Evolutionary conservation across 2,888 invertebrate genomes (phyloP).

Genomic region (Trichopoda pennipes): DNA sequence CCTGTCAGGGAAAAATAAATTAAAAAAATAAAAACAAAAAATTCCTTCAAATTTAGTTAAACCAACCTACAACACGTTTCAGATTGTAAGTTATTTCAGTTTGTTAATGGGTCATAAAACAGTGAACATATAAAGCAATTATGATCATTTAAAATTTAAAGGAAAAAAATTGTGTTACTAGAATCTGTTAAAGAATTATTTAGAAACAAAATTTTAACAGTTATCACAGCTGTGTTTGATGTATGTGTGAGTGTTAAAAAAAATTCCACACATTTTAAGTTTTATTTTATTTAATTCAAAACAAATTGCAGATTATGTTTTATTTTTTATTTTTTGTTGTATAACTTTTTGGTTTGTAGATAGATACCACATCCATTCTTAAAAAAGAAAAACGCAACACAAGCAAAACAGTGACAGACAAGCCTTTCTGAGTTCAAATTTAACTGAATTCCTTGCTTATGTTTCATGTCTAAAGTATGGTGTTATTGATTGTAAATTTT

Average conservation of each 20-base stretch:
- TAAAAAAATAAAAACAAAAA: too few species aligned
- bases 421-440: conserved; percentile 49
- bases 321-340: background rate
- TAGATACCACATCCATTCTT: conserved; percentile 16
- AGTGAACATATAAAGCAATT: conserved; percentile 32
- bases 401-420: conserved; percentile 50
- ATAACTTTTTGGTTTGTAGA: conserved; percentile 1
- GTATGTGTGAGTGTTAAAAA: conserved; percentile 11
- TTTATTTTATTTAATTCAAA: conserved; percentile 38
- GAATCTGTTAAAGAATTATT: conserved; percentile 52
- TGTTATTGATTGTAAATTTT: conserved; percentile 62
- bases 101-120: conserved; percentile 50
- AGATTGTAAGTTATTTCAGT: conserved; percentile 35
- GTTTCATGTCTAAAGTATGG: conserved; percentile 30
- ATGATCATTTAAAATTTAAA: conserved; percentile 27
- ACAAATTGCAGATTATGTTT: conserved; percentile 51
- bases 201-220: conserved; percentile 5
- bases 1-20: too few species aligned
- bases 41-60: too few species aligned
- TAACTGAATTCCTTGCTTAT: conserved; percentile 60
- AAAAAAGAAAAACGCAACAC: background rate
- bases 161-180: conserved; percentile 19
- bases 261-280: conserved; percentile 40
- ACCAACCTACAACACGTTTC: conserved; percentile 5
- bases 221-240: conserved; percentile 60